Percentiles rank a stretch among this genome's conserved stretches.
phyloP scores from a whole-genome alignment of 1,140 invertebrate species.

The Neuroterus valhalla region DNA sequence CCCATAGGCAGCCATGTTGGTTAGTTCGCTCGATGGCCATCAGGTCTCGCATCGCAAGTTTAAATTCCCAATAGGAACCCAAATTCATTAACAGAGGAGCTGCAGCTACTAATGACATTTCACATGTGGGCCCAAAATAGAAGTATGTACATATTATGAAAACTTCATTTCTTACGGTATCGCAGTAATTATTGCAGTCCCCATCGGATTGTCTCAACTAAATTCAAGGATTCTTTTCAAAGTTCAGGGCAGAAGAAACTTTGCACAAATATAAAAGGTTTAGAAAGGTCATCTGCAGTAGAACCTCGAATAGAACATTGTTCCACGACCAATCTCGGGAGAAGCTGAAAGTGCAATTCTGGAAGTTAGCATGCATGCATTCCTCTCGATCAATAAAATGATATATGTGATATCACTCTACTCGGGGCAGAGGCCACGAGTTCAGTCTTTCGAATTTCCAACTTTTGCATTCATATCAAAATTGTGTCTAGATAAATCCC shows the following conservation, averaged over 20 bases:
- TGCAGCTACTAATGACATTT: too few species aligned
- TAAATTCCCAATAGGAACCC: too few species aligned
- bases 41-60: too few species aligned
- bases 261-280: background rate
- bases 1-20: too few species aligned
- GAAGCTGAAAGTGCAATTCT: background rate
- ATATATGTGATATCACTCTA: background rate
- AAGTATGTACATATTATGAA: too few species aligned
- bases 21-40: too few species aligned
- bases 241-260: background rate
- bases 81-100: too few species aligned
- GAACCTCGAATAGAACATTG: constrained; percentile 21
- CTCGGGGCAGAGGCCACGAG: background rate
- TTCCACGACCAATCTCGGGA: background rate
- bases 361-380: constrained; percentile 16
- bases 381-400: constrained; percentile 1
- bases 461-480: background rate
- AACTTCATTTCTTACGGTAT: too few species aligned
- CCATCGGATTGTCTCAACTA: background rate
- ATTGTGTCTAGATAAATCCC: too few species aligned
- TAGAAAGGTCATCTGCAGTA: background rate
- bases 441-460: background rate
- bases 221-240: background rate
- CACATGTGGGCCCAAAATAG: too few species aligned
- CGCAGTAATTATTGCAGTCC: background rate